Evolutionary conservation across 2,888 invertebrate genomes (phyloP), one percentile per base, ranked within the genome.

Genomic region (Ennomos quercinarius): DNA sequence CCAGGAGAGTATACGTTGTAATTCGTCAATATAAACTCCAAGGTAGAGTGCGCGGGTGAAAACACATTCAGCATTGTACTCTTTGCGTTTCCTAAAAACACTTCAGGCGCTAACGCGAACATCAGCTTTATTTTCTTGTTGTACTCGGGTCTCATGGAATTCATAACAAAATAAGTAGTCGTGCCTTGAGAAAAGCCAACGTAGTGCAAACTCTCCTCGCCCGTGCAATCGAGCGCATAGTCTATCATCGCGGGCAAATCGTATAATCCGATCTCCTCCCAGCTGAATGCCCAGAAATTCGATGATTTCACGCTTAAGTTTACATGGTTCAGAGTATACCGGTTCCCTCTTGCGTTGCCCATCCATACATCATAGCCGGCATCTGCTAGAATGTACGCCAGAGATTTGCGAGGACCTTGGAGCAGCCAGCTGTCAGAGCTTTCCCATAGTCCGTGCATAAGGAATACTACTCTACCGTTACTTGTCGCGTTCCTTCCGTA

Each of bases 291-390:
- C 92, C 92, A 93, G 64, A 80, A 92, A 9, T 75, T 63, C 0
- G 73, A 17, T 17, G 76, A 57, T 0, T 66, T 73, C 0, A 72
- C 42, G 5, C 63, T 67, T 1, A 84, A 52, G 2, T 49, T 66
- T 1, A 86, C 76, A 73, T 94, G 57, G 8, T 63, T 66, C 5
- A 81, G 57, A 2, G 57, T 68, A 8, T 87, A 77, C 72, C 93
- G 93, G 81, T 97, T 97, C 0, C 98, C 98, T 71, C 98, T 93
- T 1, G 95, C 94, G 81, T 98, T 98, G 1, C 96, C 97, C 78
- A 98, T 77, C 98, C 98, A 98, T 0, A 96, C 95, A 70, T 96
- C 96, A 72, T 93, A 96, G 4, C 95, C 95, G 45, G 84, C 74
- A 63, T 96, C 95, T 0, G 95, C 93, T 55, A 96, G 91, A 73